Evolutionary conservation across 2,888 invertebrate genomes (phyloP), one percentile per base, ranked within the genome.

Genomic region (Ariolimax columbianus): DNA sequence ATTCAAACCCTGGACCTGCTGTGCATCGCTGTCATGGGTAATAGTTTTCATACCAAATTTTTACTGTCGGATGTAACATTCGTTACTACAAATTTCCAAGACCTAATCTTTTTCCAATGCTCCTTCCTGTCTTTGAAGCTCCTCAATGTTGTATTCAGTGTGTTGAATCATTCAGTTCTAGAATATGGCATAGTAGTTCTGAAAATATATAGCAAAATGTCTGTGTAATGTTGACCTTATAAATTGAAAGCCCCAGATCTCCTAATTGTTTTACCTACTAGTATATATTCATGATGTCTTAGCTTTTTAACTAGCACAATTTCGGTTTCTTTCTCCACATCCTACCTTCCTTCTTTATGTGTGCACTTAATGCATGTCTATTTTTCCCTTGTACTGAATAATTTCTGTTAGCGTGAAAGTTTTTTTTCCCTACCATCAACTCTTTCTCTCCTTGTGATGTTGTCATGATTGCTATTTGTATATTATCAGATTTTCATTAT

Each of bases 401-500:
- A 40, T 40, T 66, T 14, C n/a, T 80, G 30, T 43, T 82, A 26
- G 72, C 55, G 79, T 84, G 80, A 80, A 78, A 70, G 75, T 80
- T 36, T 68, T 33, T 80, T 63, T 40, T 70, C 40, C 66, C 55
- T 38, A 17, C 9, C 63, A 55, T 80, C 47, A 63, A 73, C 47
- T 80, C 47, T 84, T 84, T 83, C 68, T 78, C 70, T 83, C 47
- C 55, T 83, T 80, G 73, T 80, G 79, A 63, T 84, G 80, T 80
- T 38, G 75, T 84, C 63, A 84, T 80, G 80, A 68, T 80, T 79
- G 84, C 84, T 84, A 80, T 80, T 83, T 80, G 80, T 47, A 80
- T 84, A 84, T 79, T 68, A 84, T 84, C 82, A 84, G 70, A 84
- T 75, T 84, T 84, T 84, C 75, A 80, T 84, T 84, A 84, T 84